These are phyloP conservation scores for Brachyhypopomus occidentalis DNA, from an alignment of 2,113 vertebrate genomes.

Conservation along the genomic window DNA sequence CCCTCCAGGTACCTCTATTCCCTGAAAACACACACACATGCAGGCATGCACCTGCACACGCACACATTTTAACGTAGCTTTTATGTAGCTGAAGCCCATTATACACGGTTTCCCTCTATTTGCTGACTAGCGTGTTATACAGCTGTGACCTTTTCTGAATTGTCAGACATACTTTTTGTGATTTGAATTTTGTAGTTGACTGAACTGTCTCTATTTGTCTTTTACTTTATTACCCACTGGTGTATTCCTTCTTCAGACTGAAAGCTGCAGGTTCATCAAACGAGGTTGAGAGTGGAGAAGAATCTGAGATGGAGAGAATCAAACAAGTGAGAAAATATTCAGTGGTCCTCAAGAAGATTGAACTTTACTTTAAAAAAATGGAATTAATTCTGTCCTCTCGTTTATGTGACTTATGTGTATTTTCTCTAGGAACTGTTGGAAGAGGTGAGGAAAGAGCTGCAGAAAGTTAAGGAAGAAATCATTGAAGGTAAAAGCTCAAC, in stretches of 20 bases:
- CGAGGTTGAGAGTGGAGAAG: slow-evolving; percentile 71
- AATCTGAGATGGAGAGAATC: slow-evolving; percentile 84
- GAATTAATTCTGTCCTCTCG: background rate
- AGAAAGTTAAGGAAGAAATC: slow-evolving; percentile 93
- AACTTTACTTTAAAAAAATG: background rate
- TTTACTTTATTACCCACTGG: slow-evolving; percentile 34
- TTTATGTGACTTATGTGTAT: background rate
- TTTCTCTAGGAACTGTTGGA: slow-evolving; percentile 84
- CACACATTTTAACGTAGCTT: too few relatives aligned
- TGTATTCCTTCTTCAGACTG: slow-evolving; percentile 65
- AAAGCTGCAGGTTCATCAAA: slow-evolving; percentile 72
- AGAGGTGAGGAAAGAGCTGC: slow-evolving; percentile 87
- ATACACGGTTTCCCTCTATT: background rate
- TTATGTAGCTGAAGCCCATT: background rate
- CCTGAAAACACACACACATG: background rate
- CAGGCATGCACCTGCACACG: background rate
- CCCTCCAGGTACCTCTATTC: slow-evolving; percentile 65
- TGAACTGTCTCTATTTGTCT: background rate
- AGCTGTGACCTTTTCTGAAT: too few relatives aligned
- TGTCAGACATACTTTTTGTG: too few relatives aligned
- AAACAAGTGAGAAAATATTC: slow-evolving; percentile 79
- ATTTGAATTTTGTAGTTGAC: too few relatives aligned
- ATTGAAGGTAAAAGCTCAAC: slow-evolving; percentile 76
- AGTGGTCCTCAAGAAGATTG: background rate
- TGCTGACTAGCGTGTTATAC: background rate